Evolutionary conservation across 2,113 vertebrate species (phyloP).

Genomic region (Leptobrachium ailaonicum): DNA sequence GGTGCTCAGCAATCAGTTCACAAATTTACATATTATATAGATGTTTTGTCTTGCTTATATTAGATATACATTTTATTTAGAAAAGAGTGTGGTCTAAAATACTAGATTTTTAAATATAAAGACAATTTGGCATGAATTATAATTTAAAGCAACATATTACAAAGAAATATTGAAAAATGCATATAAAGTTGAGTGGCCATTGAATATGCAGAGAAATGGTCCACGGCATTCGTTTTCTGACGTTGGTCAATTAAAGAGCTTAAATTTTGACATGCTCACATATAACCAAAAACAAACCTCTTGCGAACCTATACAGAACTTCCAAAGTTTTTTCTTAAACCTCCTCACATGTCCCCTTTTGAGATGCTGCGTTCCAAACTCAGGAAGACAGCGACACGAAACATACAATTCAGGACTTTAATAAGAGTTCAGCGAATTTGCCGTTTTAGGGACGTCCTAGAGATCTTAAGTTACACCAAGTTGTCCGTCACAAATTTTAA

Average conservation of each 20-base stretch:
- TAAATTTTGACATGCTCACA: no score
- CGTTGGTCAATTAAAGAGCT: not conserved
- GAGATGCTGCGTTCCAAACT: not conserved
- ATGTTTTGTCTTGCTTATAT: not conserved
- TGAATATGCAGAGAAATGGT: not conserved
- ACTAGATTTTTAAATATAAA: not conserved
- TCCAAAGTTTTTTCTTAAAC: not conserved
- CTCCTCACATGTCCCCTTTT: not conserved
- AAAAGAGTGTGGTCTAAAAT: not conserved
- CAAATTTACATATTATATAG: not conserved
- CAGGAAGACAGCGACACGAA: not conserved
- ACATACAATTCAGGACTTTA: not conserved
- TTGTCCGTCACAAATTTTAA: conserved; percentile 69
- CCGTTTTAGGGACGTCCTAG: conserved; percentile 59
- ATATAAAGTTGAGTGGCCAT: no score
- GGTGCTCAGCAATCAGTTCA: not conserved
- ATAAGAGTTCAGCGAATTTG: not conserved
- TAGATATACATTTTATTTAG: not conserved
- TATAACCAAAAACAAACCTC: no score
- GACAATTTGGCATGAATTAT: not conserved
- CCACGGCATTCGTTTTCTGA: not conserved
- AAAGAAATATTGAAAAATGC: not conserved
- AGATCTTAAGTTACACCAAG: conserved; percentile 65
- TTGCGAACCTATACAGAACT: not conserved
- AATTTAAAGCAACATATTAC: not conserved